phyloP scores from a whole-genome alignment of 2,888 invertebrate species.

The Tenthredo amoena region DNA sequence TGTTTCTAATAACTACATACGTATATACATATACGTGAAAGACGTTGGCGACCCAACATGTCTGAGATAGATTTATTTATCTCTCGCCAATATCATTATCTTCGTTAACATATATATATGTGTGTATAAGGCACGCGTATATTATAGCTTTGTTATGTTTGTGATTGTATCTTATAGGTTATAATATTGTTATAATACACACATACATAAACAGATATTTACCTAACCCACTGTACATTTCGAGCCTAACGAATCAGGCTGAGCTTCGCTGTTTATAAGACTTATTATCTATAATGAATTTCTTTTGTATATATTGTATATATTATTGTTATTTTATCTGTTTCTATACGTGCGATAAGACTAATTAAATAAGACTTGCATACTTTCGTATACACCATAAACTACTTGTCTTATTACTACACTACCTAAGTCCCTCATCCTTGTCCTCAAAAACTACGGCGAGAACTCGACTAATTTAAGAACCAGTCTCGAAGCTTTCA shows the following conservation, averaged over 20 bases:
- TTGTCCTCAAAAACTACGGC: no score
- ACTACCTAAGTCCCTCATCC: background rate
- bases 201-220: background rate
- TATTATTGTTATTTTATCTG: conserved; percentile 45
- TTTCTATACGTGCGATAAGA: conserved; percentile 59
- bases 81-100: background rate
- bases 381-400: conserved; percentile 63
- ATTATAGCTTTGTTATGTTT: conserved; percentile 8
- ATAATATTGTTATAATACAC: background rate
- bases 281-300: conserved; percentile 40
- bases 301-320: conserved; percentile 14
- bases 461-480: background rate
- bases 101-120: background rate
- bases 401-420: background rate
- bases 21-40: background rate
- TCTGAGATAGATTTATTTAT: background rate
- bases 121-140: conserved; percentile 4
- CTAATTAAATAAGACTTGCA: conserved; percentile 70
- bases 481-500: background rate
- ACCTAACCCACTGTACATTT: background rate
- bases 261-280: conserved; percentile 32
- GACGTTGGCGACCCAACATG: background rate
- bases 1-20: background rate
- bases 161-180: conserved; percentile 27
- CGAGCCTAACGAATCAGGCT: conserved; percentile 13